Evolutionary conservation across 2,797 vertebrate genomes (phyloP).

Genomic region (Trachurus trachurus): DNA sequence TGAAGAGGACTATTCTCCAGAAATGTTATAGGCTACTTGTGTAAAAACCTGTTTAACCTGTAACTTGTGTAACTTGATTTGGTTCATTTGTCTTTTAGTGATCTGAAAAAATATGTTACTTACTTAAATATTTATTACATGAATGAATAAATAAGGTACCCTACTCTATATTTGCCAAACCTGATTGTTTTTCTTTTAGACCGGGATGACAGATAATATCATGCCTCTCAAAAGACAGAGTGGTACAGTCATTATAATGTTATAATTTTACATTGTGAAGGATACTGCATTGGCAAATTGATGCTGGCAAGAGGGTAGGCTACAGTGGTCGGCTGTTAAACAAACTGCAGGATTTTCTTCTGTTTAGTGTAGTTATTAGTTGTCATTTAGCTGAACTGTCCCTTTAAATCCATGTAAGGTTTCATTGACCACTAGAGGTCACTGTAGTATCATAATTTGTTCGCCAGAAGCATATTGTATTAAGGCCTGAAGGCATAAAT

Average conservation of each 20-base stretch:
- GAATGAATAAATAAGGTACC: constrained; percentile 2
- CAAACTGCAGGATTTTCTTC: background rate
- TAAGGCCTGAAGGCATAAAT: background rate
- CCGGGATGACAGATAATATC: background rate
- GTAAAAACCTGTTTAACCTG: background rate
- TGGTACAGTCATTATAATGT: background rate
- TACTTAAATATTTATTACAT: background rate
- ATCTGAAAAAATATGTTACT: background rate
- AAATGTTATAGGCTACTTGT: background rate
- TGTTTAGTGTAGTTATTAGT: constrained; percentile 1
- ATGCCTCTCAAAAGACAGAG: background rate
- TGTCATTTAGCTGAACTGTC: constrained; percentile 2
- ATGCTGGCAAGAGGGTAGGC: background rate
- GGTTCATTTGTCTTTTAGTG: background rate
- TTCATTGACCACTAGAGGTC: constrained; percentile 44
- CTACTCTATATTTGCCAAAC: background rate
- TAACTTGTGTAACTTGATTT: background rate
- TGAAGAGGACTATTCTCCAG: background rate
- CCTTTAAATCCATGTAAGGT: background rate
- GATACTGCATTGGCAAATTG: background rate
- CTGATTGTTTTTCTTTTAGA: background rate
- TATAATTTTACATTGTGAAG: background rate
- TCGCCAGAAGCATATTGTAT: too few relatives aligned
- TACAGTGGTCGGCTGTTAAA: too few relatives aligned
- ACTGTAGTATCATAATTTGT: background rate